These are phyloP conservation scores for Henicopernis longicauda DNA, from an alignment of 2,113 vertebrate genomes.

Conservation along the genomic window DNA sequence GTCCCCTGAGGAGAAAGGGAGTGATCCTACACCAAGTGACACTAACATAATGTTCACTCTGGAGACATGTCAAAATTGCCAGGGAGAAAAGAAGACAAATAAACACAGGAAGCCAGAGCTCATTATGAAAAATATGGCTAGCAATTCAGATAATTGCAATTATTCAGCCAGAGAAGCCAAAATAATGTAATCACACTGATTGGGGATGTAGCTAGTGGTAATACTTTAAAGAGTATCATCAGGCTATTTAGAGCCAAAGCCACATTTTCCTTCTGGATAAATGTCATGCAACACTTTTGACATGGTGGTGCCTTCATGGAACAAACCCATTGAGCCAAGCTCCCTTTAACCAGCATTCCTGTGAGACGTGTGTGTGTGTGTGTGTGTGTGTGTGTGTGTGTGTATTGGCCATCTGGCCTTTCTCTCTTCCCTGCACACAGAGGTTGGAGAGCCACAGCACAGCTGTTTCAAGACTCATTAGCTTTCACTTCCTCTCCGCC, in stretches of 20 bases:
- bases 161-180: slow-evolving; percentile 16
- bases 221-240: background rate
- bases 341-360: background rate
- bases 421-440: background rate
- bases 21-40: slow-evolving; percentile 12
- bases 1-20: slow-evolving; percentile 31
- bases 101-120: slow-evolving; percentile 42
- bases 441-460: background rate
- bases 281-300: background rate
- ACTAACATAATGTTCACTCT: slow-evolving; percentile 31
- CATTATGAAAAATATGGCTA: slow-evolving; percentile 47
- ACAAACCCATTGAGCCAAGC: background rate
- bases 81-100: slow-evolving; percentile 23
- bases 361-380: background rate
- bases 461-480: background rate
- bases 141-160: slow-evolving; percentile 19
- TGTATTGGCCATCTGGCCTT: background rate
- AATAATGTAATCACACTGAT: background rate
- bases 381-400: too few relatives aligned
- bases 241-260: background rate
- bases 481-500: background rate
- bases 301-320: background rate
- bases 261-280: background rate
- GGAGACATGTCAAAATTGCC: slow-evolving; percentile 50
- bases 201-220: background rate